phyloP scores from a whole-genome alignment of 92 coral and sea anemone genomes.

The Palythoa heliodiscus region DNA sequence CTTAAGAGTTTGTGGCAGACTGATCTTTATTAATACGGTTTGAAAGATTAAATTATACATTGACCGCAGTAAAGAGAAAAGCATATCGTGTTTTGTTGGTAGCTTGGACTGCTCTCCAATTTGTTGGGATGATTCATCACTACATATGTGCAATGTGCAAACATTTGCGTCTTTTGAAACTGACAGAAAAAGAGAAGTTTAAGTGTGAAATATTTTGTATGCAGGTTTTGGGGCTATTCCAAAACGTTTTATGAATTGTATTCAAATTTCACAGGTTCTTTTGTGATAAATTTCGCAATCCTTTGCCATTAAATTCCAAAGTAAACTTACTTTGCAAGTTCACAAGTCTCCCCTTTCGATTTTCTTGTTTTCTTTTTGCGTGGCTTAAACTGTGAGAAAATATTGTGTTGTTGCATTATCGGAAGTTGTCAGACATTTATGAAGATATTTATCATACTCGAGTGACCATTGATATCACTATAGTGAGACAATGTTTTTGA shows the following conservation, averaged over 20 bases:
- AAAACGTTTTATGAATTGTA: not conserved
- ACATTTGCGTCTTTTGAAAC: not conserved
- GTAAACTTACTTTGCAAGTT: not conserved
- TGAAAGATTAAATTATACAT: not conserved
- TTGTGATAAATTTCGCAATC: not conserved
- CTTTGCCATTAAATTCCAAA: not conserved
- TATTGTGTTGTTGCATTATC: not conserved
- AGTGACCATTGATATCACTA: not conserved
- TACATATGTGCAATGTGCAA: not conserved
- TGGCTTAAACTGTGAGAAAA: not conserved
- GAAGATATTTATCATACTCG: conserved; percentile 14
- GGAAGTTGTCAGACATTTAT: not conserved
- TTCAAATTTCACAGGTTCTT: not conserved
- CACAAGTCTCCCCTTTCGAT: not conserved
- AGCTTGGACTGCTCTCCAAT: not conserved
- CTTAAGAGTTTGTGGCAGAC: not conserved
- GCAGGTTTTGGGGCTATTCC: conserved; percentile 6
- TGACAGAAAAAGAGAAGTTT: not conserved
- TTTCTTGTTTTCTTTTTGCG: not conserved
- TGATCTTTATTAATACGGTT: not conserved
- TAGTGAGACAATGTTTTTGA: conserved; percentile 3
- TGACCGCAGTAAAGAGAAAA: not conserved
- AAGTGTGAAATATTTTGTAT: not conserved
- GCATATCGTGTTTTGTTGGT: not conserved
- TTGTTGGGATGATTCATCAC: not conserved